Conservation (phyloP, 2,113 vertebrate genomes). For the Silurus asotus region DNA sequence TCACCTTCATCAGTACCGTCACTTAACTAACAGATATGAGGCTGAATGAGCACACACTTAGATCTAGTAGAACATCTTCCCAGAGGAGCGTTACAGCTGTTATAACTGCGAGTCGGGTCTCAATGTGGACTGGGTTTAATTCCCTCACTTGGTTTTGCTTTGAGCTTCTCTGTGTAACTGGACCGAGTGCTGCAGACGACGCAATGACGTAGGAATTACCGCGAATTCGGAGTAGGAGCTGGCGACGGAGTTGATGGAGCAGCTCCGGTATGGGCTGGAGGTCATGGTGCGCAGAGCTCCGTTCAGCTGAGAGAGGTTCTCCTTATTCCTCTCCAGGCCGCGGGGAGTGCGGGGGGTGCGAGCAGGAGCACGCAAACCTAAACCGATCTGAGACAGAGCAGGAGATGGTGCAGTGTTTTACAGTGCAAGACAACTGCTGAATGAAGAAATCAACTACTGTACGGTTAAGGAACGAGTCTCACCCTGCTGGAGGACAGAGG, state of each 20-base stretch:
- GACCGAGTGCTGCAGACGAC: constrained; percentile 59
- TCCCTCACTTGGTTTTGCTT: no score
- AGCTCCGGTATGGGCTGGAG: constrained; percentile 79
- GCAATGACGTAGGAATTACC: constrained; percentile 76
- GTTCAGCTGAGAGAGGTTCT: constrained; percentile 80
- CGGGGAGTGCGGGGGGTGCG: constrained; percentile 65
- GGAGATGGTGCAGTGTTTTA: constrained; percentile 10
- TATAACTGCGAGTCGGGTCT: no score
- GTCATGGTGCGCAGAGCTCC: constrained; percentile 77
- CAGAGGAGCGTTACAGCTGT: no score
- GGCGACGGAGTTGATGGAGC: constrained; percentile 85
- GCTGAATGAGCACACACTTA: no score
- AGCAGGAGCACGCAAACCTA: constrained; percentile 67
- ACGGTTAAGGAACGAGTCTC: constrained; percentile 21
- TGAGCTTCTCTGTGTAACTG: constrained; percentile 47
- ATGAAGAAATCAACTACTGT: no score
- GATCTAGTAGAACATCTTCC: no score
- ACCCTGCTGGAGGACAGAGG: constrained; percentile 85
- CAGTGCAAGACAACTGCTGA: no score
- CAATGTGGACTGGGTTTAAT: no score
- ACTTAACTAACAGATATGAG: no score
- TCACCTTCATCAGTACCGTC: no score
- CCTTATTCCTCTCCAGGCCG: constrained; percentile 81
- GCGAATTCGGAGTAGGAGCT: constrained; percentile 93
- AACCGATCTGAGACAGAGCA: constrained; percentile 51